Percentiles rank a stretch among this genome's conserved stretches.
Conservation (phyloP, 1,140 invertebrate genomes). For the Linepithema humile region DNA sequence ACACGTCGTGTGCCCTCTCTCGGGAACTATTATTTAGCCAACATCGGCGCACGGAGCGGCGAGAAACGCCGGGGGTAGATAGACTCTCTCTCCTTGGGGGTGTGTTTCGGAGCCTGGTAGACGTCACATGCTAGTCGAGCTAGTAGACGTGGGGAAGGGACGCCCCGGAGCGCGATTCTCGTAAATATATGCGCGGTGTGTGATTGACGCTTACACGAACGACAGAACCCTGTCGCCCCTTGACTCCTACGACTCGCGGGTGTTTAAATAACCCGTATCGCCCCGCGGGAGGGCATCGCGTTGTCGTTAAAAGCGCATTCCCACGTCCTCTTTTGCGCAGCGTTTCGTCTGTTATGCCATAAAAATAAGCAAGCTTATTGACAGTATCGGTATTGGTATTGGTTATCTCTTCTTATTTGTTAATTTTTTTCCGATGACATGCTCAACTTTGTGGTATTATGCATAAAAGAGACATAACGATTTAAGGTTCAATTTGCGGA, state of each 20-base stretch:
- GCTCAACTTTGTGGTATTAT: not conserved
- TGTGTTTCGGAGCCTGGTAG: constrained; percentile 68
- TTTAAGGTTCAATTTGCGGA: constrained; percentile 55
- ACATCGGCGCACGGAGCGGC: constrained; percentile 71
- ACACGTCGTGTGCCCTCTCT: constrained; percentile 80
- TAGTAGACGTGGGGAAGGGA: constrained; percentile 55
- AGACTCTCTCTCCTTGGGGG: constrained; percentile 60
- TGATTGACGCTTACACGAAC: constrained; percentile 84
- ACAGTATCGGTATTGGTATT: not conserved
- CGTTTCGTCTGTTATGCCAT: not conserved
- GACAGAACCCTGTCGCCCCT: constrained; percentile 61
- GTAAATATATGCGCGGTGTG: constrained; percentile 77
- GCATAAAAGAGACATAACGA: not conserved
- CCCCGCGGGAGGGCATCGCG: not conserved
- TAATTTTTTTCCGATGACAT: not conserved
- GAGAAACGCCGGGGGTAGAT: constrained; percentile 67
- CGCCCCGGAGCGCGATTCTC: constrained; percentile 52
- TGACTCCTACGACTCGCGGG: constrained; percentile 47
- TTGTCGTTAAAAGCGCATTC: constrained; percentile 2
- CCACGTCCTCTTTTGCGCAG: not conserved
- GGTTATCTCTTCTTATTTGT: not conserved
- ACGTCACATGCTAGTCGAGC: constrained; percentile 63
- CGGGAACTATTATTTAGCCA: constrained; percentile 83
- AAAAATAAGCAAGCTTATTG: not conserved
- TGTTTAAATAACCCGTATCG: constrained; percentile 52